These are phyloP conservation scores for Manis crassicaudata DNA, from an alignment of 2,797 vertebrate species.

Conservation along the genomic window DNA sequence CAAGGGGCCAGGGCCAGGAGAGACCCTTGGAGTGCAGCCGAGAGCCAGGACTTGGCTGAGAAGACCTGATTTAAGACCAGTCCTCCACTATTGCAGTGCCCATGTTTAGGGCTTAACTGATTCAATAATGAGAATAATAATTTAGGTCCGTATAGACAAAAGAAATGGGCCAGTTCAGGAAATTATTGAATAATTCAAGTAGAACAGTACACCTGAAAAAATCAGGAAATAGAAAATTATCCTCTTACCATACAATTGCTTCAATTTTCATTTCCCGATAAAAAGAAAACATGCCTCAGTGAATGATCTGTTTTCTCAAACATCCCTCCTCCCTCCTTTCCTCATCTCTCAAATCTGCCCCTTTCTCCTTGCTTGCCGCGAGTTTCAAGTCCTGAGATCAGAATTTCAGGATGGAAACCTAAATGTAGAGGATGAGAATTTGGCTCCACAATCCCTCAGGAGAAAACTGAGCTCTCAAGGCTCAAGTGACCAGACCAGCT, in stretches of 20 bases:
- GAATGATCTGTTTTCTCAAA: not conserved
- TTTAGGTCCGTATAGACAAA: not conserved
- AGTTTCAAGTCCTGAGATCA: not conserved
- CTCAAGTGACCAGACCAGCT: not conserved
- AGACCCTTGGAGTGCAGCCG: not conserved
- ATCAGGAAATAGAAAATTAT: not conserved
- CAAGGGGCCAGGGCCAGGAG: not conserved
- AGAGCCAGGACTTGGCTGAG: not conserved
- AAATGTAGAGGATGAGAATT: not conserved
- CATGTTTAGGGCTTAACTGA: not conserved
- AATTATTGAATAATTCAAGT: not conserved
- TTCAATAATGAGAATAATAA: not conserved
- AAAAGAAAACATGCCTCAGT: not conserved
- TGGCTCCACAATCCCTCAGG: not conserved
- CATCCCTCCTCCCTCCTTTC: not conserved
- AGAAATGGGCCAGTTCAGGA: not conserved
- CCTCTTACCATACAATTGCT: not conserved
- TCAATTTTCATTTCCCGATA: not conserved
- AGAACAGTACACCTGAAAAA: not conserved
- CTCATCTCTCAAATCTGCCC: not conserved
- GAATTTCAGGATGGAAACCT: not conserved
- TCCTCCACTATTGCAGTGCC: not conserved
- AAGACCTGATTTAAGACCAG: not conserved
- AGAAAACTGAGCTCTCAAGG: conserved; percentile 27
- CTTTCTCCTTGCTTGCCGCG: not conserved